Base-by-base conservation (phyloP, 2,113 vertebrate genomes). In the Pomatostomus ruficeps region DNA sequence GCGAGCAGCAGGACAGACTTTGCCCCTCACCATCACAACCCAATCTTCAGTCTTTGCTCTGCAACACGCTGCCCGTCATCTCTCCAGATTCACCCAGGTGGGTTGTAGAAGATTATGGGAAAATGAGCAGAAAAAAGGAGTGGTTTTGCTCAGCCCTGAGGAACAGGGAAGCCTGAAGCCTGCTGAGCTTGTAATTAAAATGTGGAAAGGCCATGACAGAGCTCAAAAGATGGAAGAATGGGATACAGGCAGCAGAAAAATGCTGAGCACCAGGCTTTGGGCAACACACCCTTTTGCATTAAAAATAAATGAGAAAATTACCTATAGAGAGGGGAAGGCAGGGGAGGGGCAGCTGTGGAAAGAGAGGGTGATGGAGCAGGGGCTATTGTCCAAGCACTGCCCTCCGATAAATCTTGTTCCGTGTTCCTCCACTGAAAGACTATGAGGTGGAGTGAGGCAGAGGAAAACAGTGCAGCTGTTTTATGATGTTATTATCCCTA, bases 291-390 rank as follows among this genome's bases (percentile, higher is more conserved):
- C 1, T 78, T 95, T 96, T 72, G 90, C 87, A 91, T 95, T 86
- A 92, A 92, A 95, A 92, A 83, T 91, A 95, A 89, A 68, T 80
- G 81, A 88, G 89, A 96, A 92, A 93, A 93, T 70, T 88, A 74
- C 74, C 51, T 80, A 16, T 31, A 52, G 91, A 84, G 68, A 82
- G 29, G 40, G 43, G 54, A 36, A 79, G 2, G 7, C 2, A 4
- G 40, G 38, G 51, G 19, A 80, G 24, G 77, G 33, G 49, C 0
- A 0, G 33, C 25, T 3, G 1, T 68, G 67, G n/a, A 57, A 84
- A 54, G 63, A 85, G 40, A 96, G 43, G 29, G 57, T 57, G 78
- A 45, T 6, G 14, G 43, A 57, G 25, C 26, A 20, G 51, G 36
- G 21, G 10, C 24, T 66, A 40, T n/a, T 65, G 26, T 72, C 77